Conservation (phyloP, 2,797 vertebrate genomes). For the Diplodus puntazzo region DNA sequence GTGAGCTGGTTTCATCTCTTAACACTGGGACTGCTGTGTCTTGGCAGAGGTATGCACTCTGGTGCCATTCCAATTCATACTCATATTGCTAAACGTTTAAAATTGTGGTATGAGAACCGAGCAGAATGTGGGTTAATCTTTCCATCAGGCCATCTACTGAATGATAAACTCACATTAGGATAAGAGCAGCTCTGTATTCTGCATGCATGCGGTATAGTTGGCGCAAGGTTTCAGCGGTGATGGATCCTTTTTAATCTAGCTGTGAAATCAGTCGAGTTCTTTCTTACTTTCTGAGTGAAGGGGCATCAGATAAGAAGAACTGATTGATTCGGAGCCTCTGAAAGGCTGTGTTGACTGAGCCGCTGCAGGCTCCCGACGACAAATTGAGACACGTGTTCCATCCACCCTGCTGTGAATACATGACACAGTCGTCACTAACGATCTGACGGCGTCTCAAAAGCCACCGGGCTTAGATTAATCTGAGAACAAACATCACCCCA, state of each 20-base stretch:
- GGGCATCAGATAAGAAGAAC: conserved; percentile 71
- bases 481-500: conserved; percentile 70
- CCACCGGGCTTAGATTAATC: conserved; percentile 69
- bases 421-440: conserved; percentile 67
- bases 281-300: conserved; percentile 58
- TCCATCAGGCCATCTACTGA: conserved; percentile 36
- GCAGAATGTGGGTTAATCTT: conserved; percentile 53
- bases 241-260: conserved; percentile 57
- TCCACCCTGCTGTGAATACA: conserved; percentile 69
- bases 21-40: not conserved
- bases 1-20: conserved; percentile 10
- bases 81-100: too few relatives aligned
- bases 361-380: conserved; percentile 67
- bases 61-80: too few relatives aligned
- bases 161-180: conserved; percentile 42
- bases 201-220: conserved; percentile 12
- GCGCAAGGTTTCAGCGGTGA: conserved; percentile 15
- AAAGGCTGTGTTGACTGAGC: conserved; percentile 65
- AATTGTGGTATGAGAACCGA: conserved; percentile 1
- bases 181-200: not conserved
- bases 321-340: conserved; percentile 69
- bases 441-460: conserved; percentile 70
- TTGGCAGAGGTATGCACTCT: too few relatives aligned
- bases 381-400: conserved; percentile 74
- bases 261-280: conserved; percentile 54